phyloP scores from a whole-genome alignment of 2,888 invertebrate species.

The Drosophila diplacantha region DNA sequence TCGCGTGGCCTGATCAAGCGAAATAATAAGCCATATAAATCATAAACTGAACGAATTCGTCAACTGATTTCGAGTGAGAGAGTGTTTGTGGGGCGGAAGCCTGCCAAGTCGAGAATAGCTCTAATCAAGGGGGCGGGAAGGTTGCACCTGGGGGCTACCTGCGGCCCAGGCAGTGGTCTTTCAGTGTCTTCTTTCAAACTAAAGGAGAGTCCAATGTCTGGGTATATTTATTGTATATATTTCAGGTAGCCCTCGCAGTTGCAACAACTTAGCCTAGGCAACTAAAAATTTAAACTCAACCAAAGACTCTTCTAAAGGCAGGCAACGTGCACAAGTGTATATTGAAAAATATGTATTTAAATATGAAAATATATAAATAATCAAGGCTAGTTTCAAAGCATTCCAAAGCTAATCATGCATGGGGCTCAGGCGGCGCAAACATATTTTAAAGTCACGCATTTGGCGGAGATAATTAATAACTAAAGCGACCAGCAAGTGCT shows the following conservation, averaged over 20 bases:
- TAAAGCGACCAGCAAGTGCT: constrained; percentile 28
- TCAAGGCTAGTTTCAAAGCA: constrained; percentile 4
- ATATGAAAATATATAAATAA: background rate
- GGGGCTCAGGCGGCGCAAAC: constrained; percentile 13
- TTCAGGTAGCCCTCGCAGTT: background rate
- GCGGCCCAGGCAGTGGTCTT: background rate
- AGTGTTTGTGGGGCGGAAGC: constrained; percentile 73
- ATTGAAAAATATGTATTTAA: background rate
- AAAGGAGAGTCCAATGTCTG: background rate
- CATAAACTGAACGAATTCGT: constrained; percentile 45
- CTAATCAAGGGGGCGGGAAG: constrained; percentile 71
- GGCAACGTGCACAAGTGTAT: constrained; percentile 30
- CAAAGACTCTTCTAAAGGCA: constrained; percentile 20
- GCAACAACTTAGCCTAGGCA: constrained; percentile 71
- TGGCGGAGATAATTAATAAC: constrained; percentile 32
- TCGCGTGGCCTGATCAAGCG: constrained; percentile 32
- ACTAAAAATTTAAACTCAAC: constrained; percentile 35
- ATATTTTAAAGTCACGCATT: constrained; percentile 14
- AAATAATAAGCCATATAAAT: constrained; percentile 32
- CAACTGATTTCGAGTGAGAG: constrained; percentile 52
- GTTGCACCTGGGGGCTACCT: constrained; percentile 73
- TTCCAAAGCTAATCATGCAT: constrained; percentile 35
- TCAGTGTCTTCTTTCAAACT: background rate
- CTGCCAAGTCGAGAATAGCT: constrained; percentile 79
- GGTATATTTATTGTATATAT: too few relatives aligned